These are phyloP conservation scores for Oceanites oceanicus DNA, from an alignment of 2,113 vertebrate species.

Conservation along the genomic window DNA sequence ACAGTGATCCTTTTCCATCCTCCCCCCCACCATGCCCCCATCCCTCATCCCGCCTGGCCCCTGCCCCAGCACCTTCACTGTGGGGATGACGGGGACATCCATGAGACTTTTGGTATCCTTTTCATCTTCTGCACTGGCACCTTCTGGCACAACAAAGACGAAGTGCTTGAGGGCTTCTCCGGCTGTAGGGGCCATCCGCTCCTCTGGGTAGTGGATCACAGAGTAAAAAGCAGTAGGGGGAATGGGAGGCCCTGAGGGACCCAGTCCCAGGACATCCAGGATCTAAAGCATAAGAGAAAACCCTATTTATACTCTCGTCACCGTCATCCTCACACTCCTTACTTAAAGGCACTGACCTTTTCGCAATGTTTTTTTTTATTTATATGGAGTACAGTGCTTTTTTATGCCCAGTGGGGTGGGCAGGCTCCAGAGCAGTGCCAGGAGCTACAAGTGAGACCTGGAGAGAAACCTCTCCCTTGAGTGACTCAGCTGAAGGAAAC, in stretches of 20 bases:
- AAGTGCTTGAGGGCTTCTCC: slow-evolving; percentile 70
- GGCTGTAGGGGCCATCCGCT: slow-evolving; percentile 4
- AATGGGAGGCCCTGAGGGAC: slow-evolving; percentile 75
- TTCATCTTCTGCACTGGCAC: slow-evolving; percentile 7
- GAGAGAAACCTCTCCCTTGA: background rate
- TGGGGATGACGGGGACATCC: background rate
- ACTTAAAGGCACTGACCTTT: background rate
- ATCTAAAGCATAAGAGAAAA: slow-evolving; percentile 72
- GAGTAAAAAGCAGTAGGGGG: slow-evolving; percentile 78
- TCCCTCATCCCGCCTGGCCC: background rate
- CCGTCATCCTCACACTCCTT: background rate
- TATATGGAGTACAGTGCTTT: background rate
- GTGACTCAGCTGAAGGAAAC: background rate
- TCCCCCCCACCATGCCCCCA: too few species aligned
- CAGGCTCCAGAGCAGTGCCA: background rate
- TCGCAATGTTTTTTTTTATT: background rate
- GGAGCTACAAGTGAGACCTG: background rate
- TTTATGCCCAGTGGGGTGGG: too few species aligned
- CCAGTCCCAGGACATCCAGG: slow-evolving; percentile 80
- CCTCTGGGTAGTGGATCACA: slow-evolving; percentile 76
- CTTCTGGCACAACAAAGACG: slow-evolving; percentile 65
- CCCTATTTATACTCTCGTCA: background rate
- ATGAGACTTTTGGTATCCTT: slow-evolving; percentile 37
- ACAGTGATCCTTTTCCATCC: background rate
- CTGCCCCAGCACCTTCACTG: slow-evolving; percentile 66